Evolutionary conservation across 2,113 vertebrate species (phyloP).

Genomic region (Phyllostomus hastatus): DNA sequence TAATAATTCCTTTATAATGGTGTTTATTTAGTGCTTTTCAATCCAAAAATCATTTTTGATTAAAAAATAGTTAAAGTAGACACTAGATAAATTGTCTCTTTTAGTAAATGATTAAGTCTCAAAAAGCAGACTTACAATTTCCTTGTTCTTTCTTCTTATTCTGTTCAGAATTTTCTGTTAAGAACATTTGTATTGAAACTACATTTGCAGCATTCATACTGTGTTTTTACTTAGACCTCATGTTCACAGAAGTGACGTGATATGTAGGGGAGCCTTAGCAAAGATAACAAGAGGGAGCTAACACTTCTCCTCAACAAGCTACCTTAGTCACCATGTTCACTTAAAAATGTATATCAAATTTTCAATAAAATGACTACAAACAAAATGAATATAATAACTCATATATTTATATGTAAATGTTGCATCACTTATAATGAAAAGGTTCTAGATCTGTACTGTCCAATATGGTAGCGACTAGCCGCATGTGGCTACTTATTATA

Average conservation of each 20-base stretch:
- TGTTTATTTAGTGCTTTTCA: background rate
- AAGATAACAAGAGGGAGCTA: background rate
- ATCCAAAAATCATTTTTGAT: background rate
- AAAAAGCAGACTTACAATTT: background rate
- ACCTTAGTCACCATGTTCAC: background rate
- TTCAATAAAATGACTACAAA: background rate
- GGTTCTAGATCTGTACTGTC: background rate
- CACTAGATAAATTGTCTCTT: background rate
- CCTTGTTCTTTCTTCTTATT: background rate
- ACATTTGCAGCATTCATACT: background rate
- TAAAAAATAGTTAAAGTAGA: background rate
- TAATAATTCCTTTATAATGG: background rate
- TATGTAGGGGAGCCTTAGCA: background rate
- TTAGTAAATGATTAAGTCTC: background rate
- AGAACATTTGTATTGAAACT: background rate
- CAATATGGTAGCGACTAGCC: background rate
- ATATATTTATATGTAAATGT: background rate
- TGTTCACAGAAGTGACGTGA: background rate
- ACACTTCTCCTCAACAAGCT: background rate
- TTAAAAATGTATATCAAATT: conserved; percentile 17
- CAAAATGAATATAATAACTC: background rate
- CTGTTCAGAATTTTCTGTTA: background rate
- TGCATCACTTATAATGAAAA: background rate
- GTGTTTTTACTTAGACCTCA: background rate
- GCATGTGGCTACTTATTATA: background rate